Evolutionary conservation across 2,113 vertebrate species (phyloP), one percentile per base, ranked within the genome.

Genomic region (Eptesicus fuscus): DNA sequence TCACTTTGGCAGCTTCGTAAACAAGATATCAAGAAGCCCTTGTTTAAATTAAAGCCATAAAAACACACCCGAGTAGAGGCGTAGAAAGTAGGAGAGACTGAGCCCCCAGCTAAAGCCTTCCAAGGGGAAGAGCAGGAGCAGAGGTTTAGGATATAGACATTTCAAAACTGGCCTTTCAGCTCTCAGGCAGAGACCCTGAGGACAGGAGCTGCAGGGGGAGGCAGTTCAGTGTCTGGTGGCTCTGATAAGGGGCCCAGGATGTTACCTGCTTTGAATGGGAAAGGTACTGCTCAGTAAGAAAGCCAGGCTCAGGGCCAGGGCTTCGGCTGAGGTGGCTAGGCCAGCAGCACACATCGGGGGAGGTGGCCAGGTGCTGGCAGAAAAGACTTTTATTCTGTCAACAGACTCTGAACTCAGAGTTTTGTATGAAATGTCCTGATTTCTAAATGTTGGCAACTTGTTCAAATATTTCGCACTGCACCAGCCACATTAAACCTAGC

Each of bases 1-100:
- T 99, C 98, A 99, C 98, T 98, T 98, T 99, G 98, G 98, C 98
- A 99, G 98, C 98, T 99, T 98, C 97, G 98, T 98, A 98, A 98
- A 99, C 98, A 98, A 98, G 98, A 98, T 98, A 98, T 98, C 98
- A 98, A 98, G 98, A 98, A 98, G 98, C 93, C 87, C 97, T 97
- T 94, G 98, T 97, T 98, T 98, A 98, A 98, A 98, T 98, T 98
- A 98, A 98, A 98, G 97, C 97, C 95, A 96, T 98, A 98, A 98
- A 98, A 97, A 97, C 87, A 90, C 63, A 42, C 76, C 96, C 0
- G 0, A 63, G 69, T 71, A 76, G 86, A 85, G 92, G 44, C 94
- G n/a, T 30, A 76, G 91, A 78, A 28, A 77, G 32, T n/a, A 42
- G 80, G 85, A 83, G 82, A 32, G 49, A 63, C 51, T 7, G 76